Evolutionary conservation across 2,888 invertebrate genomes (phyloP).

Genomic region (Drosophila imparisetae): DNA sequence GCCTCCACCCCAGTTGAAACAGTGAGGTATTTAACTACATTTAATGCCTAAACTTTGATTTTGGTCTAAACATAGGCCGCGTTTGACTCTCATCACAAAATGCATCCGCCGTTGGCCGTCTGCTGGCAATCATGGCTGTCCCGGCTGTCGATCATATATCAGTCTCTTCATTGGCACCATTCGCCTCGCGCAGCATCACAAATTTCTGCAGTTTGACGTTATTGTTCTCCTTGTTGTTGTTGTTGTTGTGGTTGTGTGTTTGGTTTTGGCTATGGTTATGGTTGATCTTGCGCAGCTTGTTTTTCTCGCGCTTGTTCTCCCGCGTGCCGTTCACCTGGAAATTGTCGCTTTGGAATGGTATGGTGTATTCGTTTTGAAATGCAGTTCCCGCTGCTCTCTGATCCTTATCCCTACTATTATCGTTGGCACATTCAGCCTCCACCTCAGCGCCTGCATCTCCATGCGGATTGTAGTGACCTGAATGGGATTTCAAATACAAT

Average conservation of each 20-base stretch:
- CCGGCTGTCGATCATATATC: conserved; percentile 75
- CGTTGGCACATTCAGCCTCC: conserved; percentile 16
- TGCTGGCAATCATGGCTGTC: conserved; percentile 7
- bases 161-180: conserved; percentile 81
- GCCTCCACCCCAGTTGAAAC: conserved; percentile 71
- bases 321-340: conserved; percentile 60
- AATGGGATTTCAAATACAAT: background rate
- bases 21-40: conserved; percentile 68
- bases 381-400: conserved; percentile 32
- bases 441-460: conserved; percentile 7
- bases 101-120: conserved; percentile 33
- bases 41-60: conserved; percentile 67
- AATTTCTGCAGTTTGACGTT: conserved; percentile 77
- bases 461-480: conserved; percentile 60
- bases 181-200: conserved; percentile 67
- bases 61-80: conserved; percentile 57
- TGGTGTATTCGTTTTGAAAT: conserved; percentile 67
- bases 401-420: conserved; percentile 33
- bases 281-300: conserved; percentile 42
- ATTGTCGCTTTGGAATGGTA: conserved; percentile 80
- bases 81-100: conserved; percentile 52
- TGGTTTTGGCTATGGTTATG: conserved; percentile 34
- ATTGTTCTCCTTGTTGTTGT: conserved; percentile 73
- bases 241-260: conserved; percentile 4
- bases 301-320: conserved; percentile 61